Evolutionary conservation across 2,113 vertebrate species (phyloP).

Genomic region (Ellobius talpinus): DNA sequence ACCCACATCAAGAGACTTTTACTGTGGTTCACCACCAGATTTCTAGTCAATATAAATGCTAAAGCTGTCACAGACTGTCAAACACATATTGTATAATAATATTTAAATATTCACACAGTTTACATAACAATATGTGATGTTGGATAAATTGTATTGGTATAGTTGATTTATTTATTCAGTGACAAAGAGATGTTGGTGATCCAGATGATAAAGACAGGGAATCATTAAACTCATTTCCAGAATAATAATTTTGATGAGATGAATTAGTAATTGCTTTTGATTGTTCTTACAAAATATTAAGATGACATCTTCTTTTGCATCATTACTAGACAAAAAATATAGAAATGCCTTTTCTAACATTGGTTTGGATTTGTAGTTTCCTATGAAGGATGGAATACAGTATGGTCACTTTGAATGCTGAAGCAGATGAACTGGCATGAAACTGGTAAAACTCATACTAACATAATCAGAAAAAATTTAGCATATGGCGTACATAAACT

Average conservation of each 20-base stretch:
- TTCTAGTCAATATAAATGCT: not conserved
- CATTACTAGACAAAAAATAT: slow-evolving; percentile 7
- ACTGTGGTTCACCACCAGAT: not conserved
- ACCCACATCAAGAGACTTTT: not conserved
- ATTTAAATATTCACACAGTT: not conserved
- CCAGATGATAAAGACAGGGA: not conserved
- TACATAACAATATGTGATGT: not conserved
- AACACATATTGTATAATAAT: not conserved
- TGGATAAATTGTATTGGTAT: slow-evolving; percentile 20
- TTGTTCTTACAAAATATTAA: not conserved
- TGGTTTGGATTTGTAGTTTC: slow-evolving; percentile 23
- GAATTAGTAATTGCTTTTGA: slow-evolving; percentile 32
- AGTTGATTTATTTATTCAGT: not conserved
- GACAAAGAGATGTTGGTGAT: slow-evolving; percentile 40
- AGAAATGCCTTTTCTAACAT: slow-evolving; percentile 27
- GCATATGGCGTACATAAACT: slow-evolving; percentile 10
- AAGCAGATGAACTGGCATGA: not conserved
- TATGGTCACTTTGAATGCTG: not conserved
- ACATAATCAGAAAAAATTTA: slow-evolving; percentile 30
- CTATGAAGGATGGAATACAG: not conserved
- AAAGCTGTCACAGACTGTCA: not conserved
- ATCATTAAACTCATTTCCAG: not conserved
- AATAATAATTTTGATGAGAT: slow-evolving; percentile 49
- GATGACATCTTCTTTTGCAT: slow-evolving; percentile 14
- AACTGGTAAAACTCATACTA: not conserved